Evolutionary conservation across 2,888 invertebrate species (phyloP), one percentile per base, ranked within the genome.

Genomic region (Kryphioiulus occultus): DNA sequence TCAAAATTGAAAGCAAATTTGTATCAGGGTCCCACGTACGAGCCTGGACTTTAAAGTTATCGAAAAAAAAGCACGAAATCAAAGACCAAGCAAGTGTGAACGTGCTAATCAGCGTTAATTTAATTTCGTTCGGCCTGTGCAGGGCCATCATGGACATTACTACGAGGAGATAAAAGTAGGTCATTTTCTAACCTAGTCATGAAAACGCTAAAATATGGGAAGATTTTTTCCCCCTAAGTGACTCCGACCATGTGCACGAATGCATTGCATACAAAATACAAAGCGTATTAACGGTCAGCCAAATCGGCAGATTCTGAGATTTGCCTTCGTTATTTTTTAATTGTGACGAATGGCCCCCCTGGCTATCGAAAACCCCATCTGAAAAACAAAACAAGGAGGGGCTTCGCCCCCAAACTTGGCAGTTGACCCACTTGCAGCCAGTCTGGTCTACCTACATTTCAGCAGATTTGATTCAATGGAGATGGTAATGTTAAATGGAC

Each of bases 341-440:
- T 59, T 59, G 59, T 22, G 59, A 59, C 59, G 59, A n/a, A 59
- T 22, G 59, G 59, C n/a, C n/a, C 59, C 59, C 22, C 59, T n/a
- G 59, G 59, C 59, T 22, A 59, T 59, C 59, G n/a, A 10, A n/a
- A n/a, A n/a, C n/a, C n/a, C n/a, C n/a, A n/a, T n/a, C n/a, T n/a
- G n/a, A n/a, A n/a, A n/a, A n/a, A n/a, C n/a, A n/a, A 59, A 59
- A 59, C 59, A 22, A 59, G 59, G 59, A 59, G 59, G 59, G 59
- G 0, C n/a, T 22, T 59, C 22, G 59, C 53, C 53, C 59, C 10
- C 10, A 59, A 59, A 5, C 3, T 59, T 59, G 59, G 59, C 59
- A 22, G 22, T n/a, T 59, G 59, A 59, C 59, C 59, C 59, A 59
- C 59, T 59, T 59, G 59, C 22, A 59, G 59, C 59, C 59, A 22